Conservation (phyloP, 2,888 invertebrate genomes). For the Vanessa cardui region DNA sequence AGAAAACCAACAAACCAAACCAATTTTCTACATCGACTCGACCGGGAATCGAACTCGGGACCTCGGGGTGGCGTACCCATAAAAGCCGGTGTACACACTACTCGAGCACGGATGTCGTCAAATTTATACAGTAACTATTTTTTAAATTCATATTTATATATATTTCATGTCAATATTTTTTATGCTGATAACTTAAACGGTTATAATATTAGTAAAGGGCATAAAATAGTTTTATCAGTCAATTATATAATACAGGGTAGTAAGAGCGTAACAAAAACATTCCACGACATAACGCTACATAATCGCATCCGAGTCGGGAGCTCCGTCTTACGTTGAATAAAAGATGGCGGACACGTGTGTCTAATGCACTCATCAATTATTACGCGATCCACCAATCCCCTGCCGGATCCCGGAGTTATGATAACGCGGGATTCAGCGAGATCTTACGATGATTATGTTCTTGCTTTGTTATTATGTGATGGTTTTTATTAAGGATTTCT, state of each 20-base stretch:
- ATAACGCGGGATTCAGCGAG: conserved; percentile 42
- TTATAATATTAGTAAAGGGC: no score
- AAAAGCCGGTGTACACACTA: no score
- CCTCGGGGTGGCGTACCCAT: no score
- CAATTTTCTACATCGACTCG: no score
- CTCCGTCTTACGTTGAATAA: conserved; percentile 61
- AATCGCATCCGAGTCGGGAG: conserved; percentile 38
- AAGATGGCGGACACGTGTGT: conserved; percentile 74
- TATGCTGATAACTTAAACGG: no score
- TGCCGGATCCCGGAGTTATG: conserved; percentile 43
- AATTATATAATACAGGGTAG: background rate
- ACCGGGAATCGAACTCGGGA: no score
- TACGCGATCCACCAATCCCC: conserved; percentile 48
- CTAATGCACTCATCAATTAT: conserved; percentile 81
- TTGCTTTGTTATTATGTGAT: background rate
- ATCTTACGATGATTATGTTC: conserved; percentile 33
- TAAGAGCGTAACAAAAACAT: conserved; percentile 6
- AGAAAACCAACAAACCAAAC: no score
- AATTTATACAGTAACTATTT: no score
- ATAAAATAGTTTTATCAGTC: background rate
- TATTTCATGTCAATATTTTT: no score
- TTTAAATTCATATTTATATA: no score
- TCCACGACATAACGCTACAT: conserved; percentile 22
- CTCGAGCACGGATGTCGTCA: no score
- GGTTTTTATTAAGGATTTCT: background rate